Evolutionary conservation across 2,113 vertebrate genomes (phyloP), one percentile per base, ranked within the genome.

Genomic region (Neogobius melanostomus): DNA sequence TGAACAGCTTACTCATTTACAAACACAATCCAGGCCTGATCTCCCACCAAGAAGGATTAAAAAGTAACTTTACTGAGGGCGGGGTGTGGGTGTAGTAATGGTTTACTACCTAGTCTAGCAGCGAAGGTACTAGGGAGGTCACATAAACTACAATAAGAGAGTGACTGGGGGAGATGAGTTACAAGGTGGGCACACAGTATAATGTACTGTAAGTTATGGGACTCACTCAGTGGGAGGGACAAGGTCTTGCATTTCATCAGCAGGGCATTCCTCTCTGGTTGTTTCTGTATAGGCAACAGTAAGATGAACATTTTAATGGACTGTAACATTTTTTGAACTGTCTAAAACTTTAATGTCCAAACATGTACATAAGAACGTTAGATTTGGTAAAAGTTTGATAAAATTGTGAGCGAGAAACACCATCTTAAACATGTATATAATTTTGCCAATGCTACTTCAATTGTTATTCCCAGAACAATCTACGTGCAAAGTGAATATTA

Each of bases 161-260:
- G 71, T 81, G 72, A 76, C 64, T 16, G 69, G 48, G 60, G 51
- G 77, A 83, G 74, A 78, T 42, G 54, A 6, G 16, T 12, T n/a
- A 47, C 46, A 42, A 44, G 66, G 6, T 17, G 60, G 46, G 7
- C 21, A 9, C 49, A 53, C 12, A 6, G 8, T 3, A 17, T 5
- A 50, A 70, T 9, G n/a, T 5, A 50, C 68, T 9, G n/a, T 36
- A 28, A 11, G 11, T 70, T 50, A 76, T 78, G 15, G 53, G 47
- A 89, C 90, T 90, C 75, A 98, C 96, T 95, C 72, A 88, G 90
- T 90, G 93, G 87, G 88, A 91, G 89, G 68, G 90, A 86, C 70
- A 91, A 79, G 1, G 89, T 83, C 84, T 94, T 97, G 91, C 80
- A 95, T 93, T 94, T 97, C 76, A 85, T 88, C 77, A 87, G 71